Percentiles rank a stretch among this genome's conserved stretches.
phyloP scores from a whole-genome alignment of 2,113 vertebrate species.

The Athene noctua region DNA sequence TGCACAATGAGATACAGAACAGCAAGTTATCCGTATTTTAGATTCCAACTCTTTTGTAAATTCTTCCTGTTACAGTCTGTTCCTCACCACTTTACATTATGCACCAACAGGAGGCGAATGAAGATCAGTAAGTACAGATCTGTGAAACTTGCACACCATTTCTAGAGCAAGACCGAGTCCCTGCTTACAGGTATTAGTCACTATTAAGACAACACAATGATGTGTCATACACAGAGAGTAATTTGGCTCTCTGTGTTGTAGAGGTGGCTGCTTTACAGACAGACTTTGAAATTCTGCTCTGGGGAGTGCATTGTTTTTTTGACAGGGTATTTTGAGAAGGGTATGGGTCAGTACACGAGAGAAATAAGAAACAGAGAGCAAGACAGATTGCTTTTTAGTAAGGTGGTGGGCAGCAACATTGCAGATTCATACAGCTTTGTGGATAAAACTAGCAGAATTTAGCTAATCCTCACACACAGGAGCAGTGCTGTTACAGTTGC shows the following conservation, averaged over 20 bases:
- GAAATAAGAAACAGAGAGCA: constrained; percentile 1
- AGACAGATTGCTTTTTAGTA: background rate
- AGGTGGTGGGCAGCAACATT: background rate
- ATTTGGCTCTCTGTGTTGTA: background rate
- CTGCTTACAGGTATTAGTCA: background rate
- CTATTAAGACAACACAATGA: background rate
- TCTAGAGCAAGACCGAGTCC: background rate
- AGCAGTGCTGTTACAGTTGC: background rate
- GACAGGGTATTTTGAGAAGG: constrained; percentile 27
- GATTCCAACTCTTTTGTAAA: background rate
- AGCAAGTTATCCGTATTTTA: background rate
- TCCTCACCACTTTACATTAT: background rate
- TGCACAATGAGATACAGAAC: background rate
- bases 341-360: background rate
- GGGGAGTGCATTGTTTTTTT: background rate
- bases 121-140: background rate
- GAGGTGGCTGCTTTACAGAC: background rate
- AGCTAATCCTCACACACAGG: background rate
- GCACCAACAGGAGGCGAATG: background rate
- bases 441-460: constrained; percentile 27
- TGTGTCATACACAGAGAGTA: background rate
- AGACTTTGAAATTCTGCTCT: background rate
- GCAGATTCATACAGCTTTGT: background rate
- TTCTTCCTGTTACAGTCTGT: background rate
- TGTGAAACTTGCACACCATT: background rate